Base-by-base conservation (phyloP, 2,113 vertebrate species). In the Odocoileus hemionus region DNA sequence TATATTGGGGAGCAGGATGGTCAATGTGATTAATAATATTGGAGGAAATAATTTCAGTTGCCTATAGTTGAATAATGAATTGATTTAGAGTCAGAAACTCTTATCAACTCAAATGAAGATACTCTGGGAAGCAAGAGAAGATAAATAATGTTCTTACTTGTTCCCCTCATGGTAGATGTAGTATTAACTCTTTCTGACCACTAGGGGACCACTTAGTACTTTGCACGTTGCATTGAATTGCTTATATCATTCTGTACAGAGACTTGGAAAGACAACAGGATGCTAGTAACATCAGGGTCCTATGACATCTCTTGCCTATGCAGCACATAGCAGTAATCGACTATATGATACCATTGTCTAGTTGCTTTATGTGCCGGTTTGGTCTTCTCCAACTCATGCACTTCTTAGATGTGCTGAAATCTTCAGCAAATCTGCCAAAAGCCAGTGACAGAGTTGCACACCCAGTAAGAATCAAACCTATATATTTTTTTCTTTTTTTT, bases 131-230 rank as follows among this genome's bases (percentile, higher is more conserved):
- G 70, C 33, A 61, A 28, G 33, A 45, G 54, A 60, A 82, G 85
- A 21, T 61, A 94, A 91, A 47, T 26, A 67, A 86, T 52, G 23
- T 60, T 60, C 57, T 54, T 92, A 7, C 21, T 50, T 43, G 19
- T 64, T 64, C 30, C 64, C 23, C n/a, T 57, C 11, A 0, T 12
- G 58, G 13, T 25, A 21, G 55, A 6, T 16, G 28, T 15, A 50
- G 93, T 92, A 30, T 36, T 93, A 94, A 93, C 91, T 83, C 91
- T 89, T 91, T 88, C 80, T 95, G 95, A 54, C 96, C 95, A 96
- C 96, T 92, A 97, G 90, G 96, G 95, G 89, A 96, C 96, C 64
- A 95, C 92, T 96, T 88, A 85, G 78, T 28, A 52, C 91, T 94
- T 88, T 64, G 64, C 6, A 86, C 36, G 28, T 85, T 47, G 21